Base-by-base conservation (phyloP, 2,888 invertebrate species). In the Cheilosia vulpina region DNA sequence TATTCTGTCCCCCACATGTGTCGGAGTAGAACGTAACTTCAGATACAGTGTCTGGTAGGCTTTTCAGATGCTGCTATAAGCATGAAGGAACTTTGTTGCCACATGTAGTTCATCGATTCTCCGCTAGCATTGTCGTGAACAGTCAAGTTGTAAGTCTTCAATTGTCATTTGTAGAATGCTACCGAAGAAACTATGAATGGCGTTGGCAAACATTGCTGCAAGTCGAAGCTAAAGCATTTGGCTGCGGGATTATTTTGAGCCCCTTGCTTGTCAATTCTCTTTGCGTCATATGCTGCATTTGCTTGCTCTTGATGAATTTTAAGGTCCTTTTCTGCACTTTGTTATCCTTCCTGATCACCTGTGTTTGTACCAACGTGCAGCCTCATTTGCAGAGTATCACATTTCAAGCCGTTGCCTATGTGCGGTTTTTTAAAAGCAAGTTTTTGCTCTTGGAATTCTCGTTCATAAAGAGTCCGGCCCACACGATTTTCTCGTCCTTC, bases 401-500 rank as follows among this genome's bases (percentile, higher is more conserved):
- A 63, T 63, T 47, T 47, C 5, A 63, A 63, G 63, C 47, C 31
- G 47, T 50, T 27, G n/a, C 45, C 27, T 27, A 27, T 27, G 27
- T 27, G 27, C 27, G 27, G 27, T 27, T 27, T 27, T 27, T 27
- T 27, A 27, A 27, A 27, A 27, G 27, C 27, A 27, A 27, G 1
- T 27, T 27, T 27, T 27, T 7, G 27, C 27, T 27, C 27, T 6
- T 27, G 27, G 71, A 71, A 71, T 71, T 71, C 17, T 71, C 47
- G 34, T 60, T 63, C 63, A 63, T 63, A 63, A 63, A 53, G 53
- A 27, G 53, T 53, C 53, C 53, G 53, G 53, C 53, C 21, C 53
- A 65, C 58, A 21, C 38, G 58, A 58, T 27, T 58, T 38, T 31
- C 27, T 27, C 17, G 58, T 58, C 58, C 58, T 58, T 58, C 31